A percentile compares a stretch with the other conserved stretches of the same genome.
phyloP scores from a whole-genome alignment of 2,113 vertebrate genomes.

The Solea senegalensis region DNA sequence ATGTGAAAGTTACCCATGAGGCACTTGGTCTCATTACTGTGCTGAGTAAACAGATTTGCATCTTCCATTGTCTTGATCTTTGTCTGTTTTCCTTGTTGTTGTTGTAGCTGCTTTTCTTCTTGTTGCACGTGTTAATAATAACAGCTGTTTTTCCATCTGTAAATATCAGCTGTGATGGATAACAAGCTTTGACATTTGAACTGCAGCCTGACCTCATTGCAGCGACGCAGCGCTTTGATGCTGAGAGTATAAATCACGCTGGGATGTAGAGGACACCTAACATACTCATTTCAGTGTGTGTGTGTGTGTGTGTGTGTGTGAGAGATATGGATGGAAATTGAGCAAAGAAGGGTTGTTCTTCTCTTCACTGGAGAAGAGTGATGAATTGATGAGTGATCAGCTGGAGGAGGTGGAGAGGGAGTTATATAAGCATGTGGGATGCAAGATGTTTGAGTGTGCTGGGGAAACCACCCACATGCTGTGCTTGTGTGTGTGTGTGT shows the following conservation, averaged over 20 bases:
- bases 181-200: slow-evolving; percentile 35
- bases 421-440: slow-evolving; percentile 84
- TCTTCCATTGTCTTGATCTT: neutral
- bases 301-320: slow-evolving; percentile 2
- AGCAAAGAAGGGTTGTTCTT: slow-evolving; percentile 44
- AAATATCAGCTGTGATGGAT: slow-evolving; percentile 11
- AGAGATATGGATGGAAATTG: neutral
- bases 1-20: slow-evolving; percentile 37
- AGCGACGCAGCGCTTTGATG: slow-evolving; percentile 44
- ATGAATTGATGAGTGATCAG: slow-evolving; percentile 74
- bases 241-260: slow-evolving; percentile 36
- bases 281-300: slow-evolving; percentile 34
- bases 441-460: slow-evolving; percentile 77
- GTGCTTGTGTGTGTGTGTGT: slow-evolving; percentile 36
- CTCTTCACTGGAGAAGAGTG: slow-evolving; percentile 59
- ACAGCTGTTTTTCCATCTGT: slow-evolving; percentile 1
- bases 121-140: neutral
- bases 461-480: slow-evolving; percentile 72
- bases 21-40: slow-evolving; percentile 52
- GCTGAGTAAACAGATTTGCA: slow-evolving; percentile 33
- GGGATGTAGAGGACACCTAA: slow-evolving; percentile 39
- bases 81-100: neutral
- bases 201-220: slow-evolving; percentile 27
- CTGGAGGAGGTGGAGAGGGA: slow-evolving; percentile 73
- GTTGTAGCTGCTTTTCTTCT: neutral